Conservation (phyloP, 2,113 vertebrate species). For the Ammodytes marinus region DNA sequence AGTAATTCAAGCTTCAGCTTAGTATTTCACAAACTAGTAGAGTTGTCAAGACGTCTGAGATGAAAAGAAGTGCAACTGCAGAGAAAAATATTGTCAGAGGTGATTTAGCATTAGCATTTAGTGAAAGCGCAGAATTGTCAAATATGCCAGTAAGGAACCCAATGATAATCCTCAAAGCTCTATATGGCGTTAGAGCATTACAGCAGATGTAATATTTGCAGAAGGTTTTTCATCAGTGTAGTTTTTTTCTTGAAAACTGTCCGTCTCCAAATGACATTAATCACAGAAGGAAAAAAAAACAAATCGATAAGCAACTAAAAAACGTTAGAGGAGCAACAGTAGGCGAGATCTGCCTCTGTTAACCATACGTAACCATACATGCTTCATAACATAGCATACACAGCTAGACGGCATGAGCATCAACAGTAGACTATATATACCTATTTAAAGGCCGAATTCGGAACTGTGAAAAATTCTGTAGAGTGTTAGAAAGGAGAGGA, state of each 20-base stretch:
- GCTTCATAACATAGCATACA: no score
- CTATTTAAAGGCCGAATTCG: no score
- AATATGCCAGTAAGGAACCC: background rate
- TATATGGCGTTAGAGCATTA: background rate
- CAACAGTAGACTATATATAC: no score
- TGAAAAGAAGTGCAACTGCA: background rate
- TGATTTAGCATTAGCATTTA: background rate
- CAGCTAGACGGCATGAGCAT: no score
- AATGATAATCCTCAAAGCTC: background rate
- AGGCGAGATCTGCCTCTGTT: no score
- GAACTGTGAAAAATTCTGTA: background rate
- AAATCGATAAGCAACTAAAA: background rate
- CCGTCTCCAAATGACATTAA: background rate
- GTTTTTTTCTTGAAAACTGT: background rate
- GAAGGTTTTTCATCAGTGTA: background rate
- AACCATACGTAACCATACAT: no score
- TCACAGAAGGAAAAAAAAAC: background rate
- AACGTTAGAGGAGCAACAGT: background rate
- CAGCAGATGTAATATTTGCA: background rate
- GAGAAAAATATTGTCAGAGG: background rate
- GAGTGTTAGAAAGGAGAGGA: background rate
- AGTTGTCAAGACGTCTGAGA: background rate
- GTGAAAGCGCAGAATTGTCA: background rate
- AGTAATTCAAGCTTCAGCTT: slow-evolving; percentile 1
- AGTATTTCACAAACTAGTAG: background rate